Conservation (phyloP, 2,888 invertebrate genomes). For the Norana najaformis region DNA sequence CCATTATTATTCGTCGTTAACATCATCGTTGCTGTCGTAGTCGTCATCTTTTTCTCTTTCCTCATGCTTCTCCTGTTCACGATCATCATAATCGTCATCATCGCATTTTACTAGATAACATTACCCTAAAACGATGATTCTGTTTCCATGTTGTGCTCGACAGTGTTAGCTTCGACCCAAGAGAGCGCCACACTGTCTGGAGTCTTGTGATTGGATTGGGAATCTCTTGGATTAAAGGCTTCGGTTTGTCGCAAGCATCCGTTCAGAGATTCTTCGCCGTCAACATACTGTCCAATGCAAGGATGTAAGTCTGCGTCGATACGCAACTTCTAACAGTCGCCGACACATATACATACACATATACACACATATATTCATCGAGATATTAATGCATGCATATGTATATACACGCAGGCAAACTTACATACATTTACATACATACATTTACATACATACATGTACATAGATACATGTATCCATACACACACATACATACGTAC, state of each 20-base stretch:
- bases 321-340: too few relatives aligned
- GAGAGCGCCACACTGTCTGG: slow-evolving; percentile 35
- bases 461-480: too few relatives aligned
- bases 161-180: slow-evolving; percentile 34
- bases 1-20: background rate
- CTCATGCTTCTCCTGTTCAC: too few relatives aligned
- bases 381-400: too few relatives aligned
- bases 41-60: background rate
- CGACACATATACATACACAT: too few relatives aligned
- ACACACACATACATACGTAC: too few relatives aligned
- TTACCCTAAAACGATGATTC: background rate
- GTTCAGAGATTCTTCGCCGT: slow-evolving; percentile 33
- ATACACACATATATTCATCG: too few relatives aligned
- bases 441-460: too few relatives aligned
- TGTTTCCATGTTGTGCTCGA: background rate
- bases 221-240: background rate
- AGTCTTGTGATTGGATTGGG: slow-evolving; percentile 27
- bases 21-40: background rate
- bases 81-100: background rate
- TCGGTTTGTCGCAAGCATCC: slow-evolving; percentile 30
- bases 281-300: background rate
- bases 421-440: too few relatives aligned
- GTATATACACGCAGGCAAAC: too few relatives aligned
- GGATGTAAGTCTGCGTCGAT: slow-evolving; percentile 26
- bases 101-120: background rate